Percentiles rank a stretch among this genome's conserved stretches.
phyloP scores from a whole-genome alignment of 1,140 invertebrate genomes.

The Penaeus chinensis region DNA sequence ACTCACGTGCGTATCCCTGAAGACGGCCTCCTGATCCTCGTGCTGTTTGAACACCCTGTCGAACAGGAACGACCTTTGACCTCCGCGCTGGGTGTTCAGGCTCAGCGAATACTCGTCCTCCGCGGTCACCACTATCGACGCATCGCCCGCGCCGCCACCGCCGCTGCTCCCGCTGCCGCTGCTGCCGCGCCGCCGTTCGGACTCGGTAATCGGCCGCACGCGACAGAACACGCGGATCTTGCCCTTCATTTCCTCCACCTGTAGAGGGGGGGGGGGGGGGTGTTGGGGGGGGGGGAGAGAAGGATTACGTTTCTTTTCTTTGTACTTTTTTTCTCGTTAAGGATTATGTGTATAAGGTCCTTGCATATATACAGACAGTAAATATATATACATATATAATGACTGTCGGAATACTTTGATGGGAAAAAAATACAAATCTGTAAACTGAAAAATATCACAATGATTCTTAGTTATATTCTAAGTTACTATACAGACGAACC shows the following conservation, averaged over 20 bases:
- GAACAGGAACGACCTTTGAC: slow-evolving; percentile 62
- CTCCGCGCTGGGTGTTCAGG: slow-evolving; percentile 35
- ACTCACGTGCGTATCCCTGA: slow-evolving; percentile 62
- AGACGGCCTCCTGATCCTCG: slow-evolving; percentile 58
- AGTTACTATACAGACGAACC: background rate
- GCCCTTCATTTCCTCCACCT: slow-evolving; percentile 72
- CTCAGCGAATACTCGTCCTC: slow-evolving; percentile 61
- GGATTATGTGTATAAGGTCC: background rate
- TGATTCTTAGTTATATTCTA: background rate
- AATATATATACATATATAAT: slow-evolving; percentile 37
- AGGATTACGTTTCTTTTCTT: background rate
- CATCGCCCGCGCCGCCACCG: too few species aligned
- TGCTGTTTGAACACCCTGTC: slow-evolving; percentile 60
- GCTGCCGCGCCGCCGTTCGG: slow-evolving; percentile 37
- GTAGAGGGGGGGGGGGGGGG: background rate
- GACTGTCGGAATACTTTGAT: too few species aligned
- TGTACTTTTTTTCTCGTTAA: background rate
- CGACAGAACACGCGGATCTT: slow-evolving; percentile 72
- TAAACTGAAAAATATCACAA: background rate
- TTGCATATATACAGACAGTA: slow-evolving; percentile 45
- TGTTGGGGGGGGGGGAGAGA: background rate
- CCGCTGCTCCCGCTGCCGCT: background rate
- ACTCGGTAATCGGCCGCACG: slow-evolving; percentile 64
- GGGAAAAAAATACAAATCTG: background rate
- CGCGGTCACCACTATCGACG: background rate